phyloP scores from a whole-genome alignment of 2,797 vertebrate genomes.

The Phoeniculus purpureus region DNA sequence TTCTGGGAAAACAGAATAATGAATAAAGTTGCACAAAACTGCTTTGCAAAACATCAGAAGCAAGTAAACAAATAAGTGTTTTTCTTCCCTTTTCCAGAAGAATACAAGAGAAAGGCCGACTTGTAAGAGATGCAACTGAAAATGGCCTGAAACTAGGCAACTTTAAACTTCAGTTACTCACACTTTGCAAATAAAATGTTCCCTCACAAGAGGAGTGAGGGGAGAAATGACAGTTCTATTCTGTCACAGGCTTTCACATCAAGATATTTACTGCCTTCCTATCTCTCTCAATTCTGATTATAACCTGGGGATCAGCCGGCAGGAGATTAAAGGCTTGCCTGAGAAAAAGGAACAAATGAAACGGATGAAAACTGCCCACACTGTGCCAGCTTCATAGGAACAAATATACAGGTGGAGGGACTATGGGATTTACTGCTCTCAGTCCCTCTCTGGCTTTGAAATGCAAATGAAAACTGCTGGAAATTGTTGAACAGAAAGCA shows the following conservation, averaged over 20 bases:
- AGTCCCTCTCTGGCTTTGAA: conserved; percentile 19
- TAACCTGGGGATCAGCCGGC: conserved; percentile 29
- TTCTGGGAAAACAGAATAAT: not conserved
- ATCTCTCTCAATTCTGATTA: conserved; percentile 33
- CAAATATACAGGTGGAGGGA: not conserved
- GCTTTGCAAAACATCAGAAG: not conserved
- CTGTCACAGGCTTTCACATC: not conserved
- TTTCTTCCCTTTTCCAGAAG: not conserved
- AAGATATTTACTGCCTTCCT: conserved; percentile 34
- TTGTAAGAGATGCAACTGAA: not conserved
- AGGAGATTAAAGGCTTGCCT: conserved; percentile 43
- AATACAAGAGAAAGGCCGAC: not conserved
- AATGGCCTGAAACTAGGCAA: conserved; percentile 11
- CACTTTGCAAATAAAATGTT: conserved; percentile 42
- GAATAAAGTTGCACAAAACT: not conserved
- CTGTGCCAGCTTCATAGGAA: not conserved
- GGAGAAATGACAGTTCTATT: conserved; percentile 20
- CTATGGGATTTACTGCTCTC: not conserved
- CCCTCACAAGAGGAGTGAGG: not conserved
- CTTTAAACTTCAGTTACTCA: conserved; percentile 25
- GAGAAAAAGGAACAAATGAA: conserved; percentile 39
- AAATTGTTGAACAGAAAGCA: not conserved
- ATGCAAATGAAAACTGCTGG: conserved; percentile 32
- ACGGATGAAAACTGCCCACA: conserved; percentile 19
- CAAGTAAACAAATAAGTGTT: not conserved